Percentiles rank a stretch among this genome's conserved stretches.
Conservation (phyloP, 2,797 vertebrate genomes). For the Chiloscyllium punctatum region DNA sequence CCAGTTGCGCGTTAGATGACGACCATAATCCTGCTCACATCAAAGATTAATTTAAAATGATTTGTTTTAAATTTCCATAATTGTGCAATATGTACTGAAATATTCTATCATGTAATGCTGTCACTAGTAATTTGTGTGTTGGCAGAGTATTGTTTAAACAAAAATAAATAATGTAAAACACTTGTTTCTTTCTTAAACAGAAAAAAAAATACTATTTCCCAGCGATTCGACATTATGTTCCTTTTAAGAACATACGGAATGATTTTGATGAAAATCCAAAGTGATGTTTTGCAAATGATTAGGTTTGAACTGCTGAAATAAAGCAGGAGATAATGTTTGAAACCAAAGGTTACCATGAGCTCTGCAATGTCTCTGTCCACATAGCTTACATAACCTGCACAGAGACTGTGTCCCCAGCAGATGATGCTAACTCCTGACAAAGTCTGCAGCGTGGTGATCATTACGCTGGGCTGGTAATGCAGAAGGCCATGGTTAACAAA, state of each 20-base stretch:
- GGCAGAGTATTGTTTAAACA: not conserved
- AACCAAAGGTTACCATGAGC: not conserved
- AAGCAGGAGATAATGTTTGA: not conserved
- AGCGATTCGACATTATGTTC: not conserved
- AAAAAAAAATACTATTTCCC: not conserved
- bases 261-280: not conserved
- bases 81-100: not conserved
- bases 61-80: not conserved
- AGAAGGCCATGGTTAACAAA: not conserved
- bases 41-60: constrained; percentile 21
- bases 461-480: not conserved
- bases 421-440: not conserved
- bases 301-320: not conserved
- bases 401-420: not conserved
- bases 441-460: not conserved
- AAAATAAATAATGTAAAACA: not conserved
- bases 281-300: not conserved
- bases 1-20: not conserved
- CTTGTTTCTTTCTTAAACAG: not conserved
- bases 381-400: not conserved
- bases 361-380: not conserved
- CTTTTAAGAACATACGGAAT: not conserved
- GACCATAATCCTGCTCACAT: not conserved
- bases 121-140: not conserved
- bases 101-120: constrained; percentile 6